Conservation (phyloP, 2,888 invertebrate species). For the Hydrotaea diabolus region DNA sequence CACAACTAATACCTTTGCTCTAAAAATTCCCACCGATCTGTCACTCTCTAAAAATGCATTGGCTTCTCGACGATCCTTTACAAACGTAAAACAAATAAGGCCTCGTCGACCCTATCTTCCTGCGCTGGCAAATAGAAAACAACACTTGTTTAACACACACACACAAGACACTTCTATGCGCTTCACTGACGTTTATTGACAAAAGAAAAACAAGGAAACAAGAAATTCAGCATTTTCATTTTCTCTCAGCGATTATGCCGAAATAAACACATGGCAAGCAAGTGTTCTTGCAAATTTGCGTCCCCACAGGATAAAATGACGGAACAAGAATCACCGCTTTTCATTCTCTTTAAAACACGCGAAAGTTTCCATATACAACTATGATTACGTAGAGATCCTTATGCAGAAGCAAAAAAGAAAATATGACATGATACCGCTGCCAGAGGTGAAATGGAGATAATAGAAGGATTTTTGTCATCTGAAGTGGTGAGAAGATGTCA, state of each 20-base stretch:
- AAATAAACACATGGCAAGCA: not conserved
- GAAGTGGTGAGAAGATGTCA: too few species aligned
- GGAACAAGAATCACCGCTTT: not conserved
- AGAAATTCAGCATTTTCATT: not conserved
- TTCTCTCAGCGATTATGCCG: not conserved
- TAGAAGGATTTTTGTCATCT: too few species aligned
- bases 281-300: not conserved
- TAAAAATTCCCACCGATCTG: too few species aligned
- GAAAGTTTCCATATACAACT: not conserved
- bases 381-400: not conserved
- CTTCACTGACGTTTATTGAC: conserved; percentile 49
- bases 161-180: conserved; percentile 21
- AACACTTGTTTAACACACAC: conserved; percentile 5
- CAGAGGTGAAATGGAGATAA: too few species aligned
- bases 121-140: not conserved
- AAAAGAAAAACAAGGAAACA: conserved; percentile 7
- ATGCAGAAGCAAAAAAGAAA: not conserved
- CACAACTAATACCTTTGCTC: too few species aligned
- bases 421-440: too few species aligned
- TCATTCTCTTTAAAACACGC: not conserved
- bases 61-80: too few species aligned
- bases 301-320: not conserved
- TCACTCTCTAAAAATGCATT: too few species aligned
- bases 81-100: too few species aligned
- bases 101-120: not conserved